Conservation (phyloP, 1,140 invertebrate genomes). For the Apocrypta bakeri region DNA sequence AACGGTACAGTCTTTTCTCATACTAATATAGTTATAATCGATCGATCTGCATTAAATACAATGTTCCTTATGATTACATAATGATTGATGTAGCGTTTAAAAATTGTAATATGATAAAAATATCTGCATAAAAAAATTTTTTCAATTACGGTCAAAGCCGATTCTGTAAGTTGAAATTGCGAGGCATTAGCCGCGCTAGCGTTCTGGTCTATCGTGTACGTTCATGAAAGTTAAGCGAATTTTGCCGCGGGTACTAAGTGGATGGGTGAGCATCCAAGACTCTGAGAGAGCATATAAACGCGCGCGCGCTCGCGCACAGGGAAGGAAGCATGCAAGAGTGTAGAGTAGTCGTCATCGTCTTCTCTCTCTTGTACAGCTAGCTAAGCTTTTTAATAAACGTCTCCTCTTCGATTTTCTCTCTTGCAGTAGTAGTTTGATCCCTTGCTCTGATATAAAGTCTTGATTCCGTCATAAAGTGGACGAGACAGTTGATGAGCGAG, state of each 20-base stretch:
- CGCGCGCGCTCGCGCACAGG: too few relatives aligned
- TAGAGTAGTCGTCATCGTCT: too few relatives aligned
- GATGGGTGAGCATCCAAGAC: conserved; percentile 34
- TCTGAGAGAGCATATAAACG: too few relatives aligned
- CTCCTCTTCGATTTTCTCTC: not conserved
- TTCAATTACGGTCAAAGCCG: too few relatives aligned
- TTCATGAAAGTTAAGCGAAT: conserved; percentile 24
- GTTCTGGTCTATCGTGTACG: not conserved
- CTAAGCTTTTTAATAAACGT: not conserved
- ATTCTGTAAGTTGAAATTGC: not conserved
- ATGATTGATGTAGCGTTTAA: too few relatives aligned
- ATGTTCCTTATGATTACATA: too few relatives aligned
- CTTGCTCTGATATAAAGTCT: conserved; percentile 32
- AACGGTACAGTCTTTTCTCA: too few relatives aligned
- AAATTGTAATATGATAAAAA: too few relatives aligned
- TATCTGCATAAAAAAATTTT: not conserved
- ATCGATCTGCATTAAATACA: too few relatives aligned
- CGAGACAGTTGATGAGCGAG: conserved; percentile 36
- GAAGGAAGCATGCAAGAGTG: too few relatives aligned
- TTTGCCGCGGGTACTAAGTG: not conserved
- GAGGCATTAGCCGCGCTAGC: not conserved
- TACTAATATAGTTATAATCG: too few relatives aligned
- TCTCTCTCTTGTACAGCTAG: not conserved
- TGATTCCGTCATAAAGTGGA: conserved; percentile 6
- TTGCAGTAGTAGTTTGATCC: not conserved